Percentiles rank a stretch among this genome's conserved stretches.
Evolutionary conservation across 2,113 vertebrate genomes (phyloP).

Genomic region (Thunnus maccoyii): DNA sequence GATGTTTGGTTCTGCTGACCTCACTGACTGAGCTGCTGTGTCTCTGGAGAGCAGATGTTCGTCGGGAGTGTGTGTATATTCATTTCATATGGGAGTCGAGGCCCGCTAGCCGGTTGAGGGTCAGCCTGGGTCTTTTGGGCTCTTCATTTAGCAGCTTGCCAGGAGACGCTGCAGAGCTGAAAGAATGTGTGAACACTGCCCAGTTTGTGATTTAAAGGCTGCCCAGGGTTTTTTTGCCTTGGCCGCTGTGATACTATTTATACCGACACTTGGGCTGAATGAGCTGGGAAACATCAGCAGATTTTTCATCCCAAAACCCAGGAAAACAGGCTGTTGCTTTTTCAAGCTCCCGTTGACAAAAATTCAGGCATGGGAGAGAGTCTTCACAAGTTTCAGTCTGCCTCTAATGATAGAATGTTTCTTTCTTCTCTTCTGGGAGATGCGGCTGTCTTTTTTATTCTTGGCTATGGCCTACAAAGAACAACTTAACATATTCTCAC

Average conservation of each 20-base stretch:
- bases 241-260: slow-evolving; percentile 72
- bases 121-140: slow-evolving; percentile 65
- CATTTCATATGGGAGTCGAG: slow-evolving; percentile 48
- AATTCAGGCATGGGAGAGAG: slow-evolving; percentile 43
- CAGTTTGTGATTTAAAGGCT: slow-evolving; percentile 76
- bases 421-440: slow-evolving; percentile 1
- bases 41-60: slow-evolving; percentile 76
- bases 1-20: slow-evolving; percentile 54
- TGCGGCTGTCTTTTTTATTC: slow-evolving; percentile 4
- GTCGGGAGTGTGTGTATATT: slow-evolving; percentile 44
- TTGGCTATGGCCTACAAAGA: slow-evolving; percentile 7
- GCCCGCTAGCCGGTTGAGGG: slow-evolving; percentile 56
- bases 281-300: slow-evolving; percentile 62
- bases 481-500: slow-evolving; percentile 12
- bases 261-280: slow-evolving; percentile 59
- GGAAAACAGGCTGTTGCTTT: slow-evolving; percentile 51
- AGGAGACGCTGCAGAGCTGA: slow-evolving; percentile 72
- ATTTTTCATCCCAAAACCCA: slow-evolving; percentile 67
- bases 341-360: slow-evolving; percentile 46
- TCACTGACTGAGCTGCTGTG: slow-evolving; percentile 49
- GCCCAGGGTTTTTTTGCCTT: slow-evolving; percentile 60
- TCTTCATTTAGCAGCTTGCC: slow-evolving; percentile 77
- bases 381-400: slow-evolving; percentile 41
- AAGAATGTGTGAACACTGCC: slow-evolving; percentile 80
- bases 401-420: slow-evolving; percentile 41